Percentiles rank a stretch among this genome's conserved stretches.
Evolutionary conservation across 2,113 vertebrate species (phyloP).

Genomic region (Prochilodus magdalenae): DNA sequence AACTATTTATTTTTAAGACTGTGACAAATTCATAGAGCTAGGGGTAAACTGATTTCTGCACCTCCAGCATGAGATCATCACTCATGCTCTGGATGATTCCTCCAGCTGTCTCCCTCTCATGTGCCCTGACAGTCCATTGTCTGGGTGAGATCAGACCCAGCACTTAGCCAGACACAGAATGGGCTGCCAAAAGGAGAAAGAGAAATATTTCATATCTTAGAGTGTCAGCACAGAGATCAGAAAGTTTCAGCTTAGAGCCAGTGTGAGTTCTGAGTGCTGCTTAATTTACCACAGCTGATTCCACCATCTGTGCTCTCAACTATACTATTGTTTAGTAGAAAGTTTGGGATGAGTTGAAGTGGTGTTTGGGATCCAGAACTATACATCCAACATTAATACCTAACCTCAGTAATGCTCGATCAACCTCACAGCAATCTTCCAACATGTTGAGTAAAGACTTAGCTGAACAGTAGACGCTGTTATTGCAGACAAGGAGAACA

Average conservation of each 20-base stretch:
- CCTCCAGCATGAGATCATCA: neutral
- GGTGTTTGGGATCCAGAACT: too few species aligned
- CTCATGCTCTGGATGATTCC: neutral
- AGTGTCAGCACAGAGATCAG: conserved; percentile 13
- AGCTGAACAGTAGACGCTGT: too few species aligned
- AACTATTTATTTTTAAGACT: too few species aligned
- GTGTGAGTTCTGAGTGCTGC: neutral
- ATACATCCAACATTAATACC: too few species aligned
- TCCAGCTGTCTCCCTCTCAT: neutral
- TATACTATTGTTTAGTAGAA: neutral
- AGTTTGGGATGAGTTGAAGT: neutral
- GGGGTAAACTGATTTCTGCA: neutral
- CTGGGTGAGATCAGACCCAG: conserved; percentile 28
- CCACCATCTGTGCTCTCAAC: neutral
- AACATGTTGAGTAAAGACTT: too few species aligned
- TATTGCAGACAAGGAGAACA: too few species aligned
- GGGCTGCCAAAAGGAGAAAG: neutral
- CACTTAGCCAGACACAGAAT: conserved; percentile 32
- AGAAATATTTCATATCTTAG: conserved; percentile 27
- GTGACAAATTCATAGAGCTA: neutral
- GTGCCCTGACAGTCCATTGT: conserved; percentile 28
- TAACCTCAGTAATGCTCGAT: too few species aligned
- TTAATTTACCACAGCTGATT: conserved; percentile 6
- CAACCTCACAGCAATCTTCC: too few species aligned
- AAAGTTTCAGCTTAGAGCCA: neutral